phyloP scores from a whole-genome alignment of 2,113 vertebrate species.

The Sigmodon hispidus region DNA sequence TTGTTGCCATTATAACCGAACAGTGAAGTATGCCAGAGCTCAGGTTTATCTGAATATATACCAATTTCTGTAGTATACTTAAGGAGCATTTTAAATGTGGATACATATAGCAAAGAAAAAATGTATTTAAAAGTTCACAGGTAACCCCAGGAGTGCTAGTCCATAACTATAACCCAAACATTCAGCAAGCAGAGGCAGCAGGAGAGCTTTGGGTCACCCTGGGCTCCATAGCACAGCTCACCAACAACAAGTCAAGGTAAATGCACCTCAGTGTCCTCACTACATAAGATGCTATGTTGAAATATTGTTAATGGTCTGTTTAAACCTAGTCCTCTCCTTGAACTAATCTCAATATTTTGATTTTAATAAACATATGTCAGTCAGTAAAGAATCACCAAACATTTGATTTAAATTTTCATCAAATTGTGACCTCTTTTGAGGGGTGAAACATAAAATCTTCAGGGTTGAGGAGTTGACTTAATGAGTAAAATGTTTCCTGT shows the following conservation, averaged over 20 bases:
- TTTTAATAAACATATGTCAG: neutral
- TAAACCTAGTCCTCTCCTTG: neutral
- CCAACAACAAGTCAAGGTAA: neutral
- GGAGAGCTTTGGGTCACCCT: neutral
- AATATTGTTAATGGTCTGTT: neutral
- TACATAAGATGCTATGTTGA: neutral
- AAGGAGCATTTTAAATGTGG: neutral
- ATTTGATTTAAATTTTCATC: neutral
- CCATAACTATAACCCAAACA: neutral
- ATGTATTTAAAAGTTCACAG: neutral
- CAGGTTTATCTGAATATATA: neutral
- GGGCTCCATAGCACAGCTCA: neutral
- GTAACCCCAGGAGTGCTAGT: neutral
- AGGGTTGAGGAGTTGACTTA: neutral
- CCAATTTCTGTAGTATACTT: constrained; percentile 16
- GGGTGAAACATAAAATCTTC: neutral
- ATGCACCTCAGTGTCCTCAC: neutral
- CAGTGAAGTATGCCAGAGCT: neutral
- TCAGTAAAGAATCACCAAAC: neutral
- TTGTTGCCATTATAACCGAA: constrained; percentile 58
- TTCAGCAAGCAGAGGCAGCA: neutral
- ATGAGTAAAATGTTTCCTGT: neutral
- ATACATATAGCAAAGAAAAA: neutral
- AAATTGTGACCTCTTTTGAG: neutral
- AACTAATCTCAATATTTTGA: neutral